Percentiles rank a stretch among this genome's conserved stretches.
These are phyloP conservation scores for Acanthosepion esculentum DNA, from an alignment of 2,888 invertebrate genomes.

Conservation along the genomic window DNA sequence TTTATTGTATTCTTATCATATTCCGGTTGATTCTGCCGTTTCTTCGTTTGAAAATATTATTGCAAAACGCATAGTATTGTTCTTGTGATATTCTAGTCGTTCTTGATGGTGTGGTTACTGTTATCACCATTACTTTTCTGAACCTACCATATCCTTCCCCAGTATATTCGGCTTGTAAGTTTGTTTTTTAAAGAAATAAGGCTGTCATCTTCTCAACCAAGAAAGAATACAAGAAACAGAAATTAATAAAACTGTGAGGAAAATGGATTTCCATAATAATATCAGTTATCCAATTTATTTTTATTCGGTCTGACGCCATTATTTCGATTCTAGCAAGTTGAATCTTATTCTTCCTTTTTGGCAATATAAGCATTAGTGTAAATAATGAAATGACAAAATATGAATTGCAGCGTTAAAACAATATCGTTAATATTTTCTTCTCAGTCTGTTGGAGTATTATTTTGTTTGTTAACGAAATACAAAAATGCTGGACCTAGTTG, in stretches of 20 bases:
- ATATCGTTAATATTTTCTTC: too few relatives aligned
- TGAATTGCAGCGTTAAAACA: too few relatives aligned
- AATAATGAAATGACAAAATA: too few relatives aligned
- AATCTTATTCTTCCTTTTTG: too few relatives aligned
- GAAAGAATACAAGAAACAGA: not conserved
- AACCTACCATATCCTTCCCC: not conserved
- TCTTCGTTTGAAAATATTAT: too few relatives aligned
- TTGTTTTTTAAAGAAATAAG: conserved; percentile 14
- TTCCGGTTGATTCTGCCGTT: not conserved
- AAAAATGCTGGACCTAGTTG: too few relatives aligned
- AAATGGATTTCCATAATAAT: not conserved
- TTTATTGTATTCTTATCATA: not conserved
- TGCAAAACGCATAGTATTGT: not conserved
- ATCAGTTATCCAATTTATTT: too few relatives aligned
- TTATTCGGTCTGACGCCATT: too few relatives aligned
- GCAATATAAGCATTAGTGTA: too few relatives aligned
- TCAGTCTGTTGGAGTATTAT: too few relatives aligned
- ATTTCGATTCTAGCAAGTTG: too few relatives aligned
- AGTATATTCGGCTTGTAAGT: not conserved
- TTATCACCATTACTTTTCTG: not conserved
- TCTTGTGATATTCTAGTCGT: not conserved
- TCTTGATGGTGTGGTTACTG: not conserved
- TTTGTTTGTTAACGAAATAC: too few relatives aligned
- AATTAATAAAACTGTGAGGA: not conserved
- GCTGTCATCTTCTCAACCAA: not conserved